phyloP scores from a whole-genome alignment of 2,113 vertebrate species.

The Neofelis nebulosa region DNA sequence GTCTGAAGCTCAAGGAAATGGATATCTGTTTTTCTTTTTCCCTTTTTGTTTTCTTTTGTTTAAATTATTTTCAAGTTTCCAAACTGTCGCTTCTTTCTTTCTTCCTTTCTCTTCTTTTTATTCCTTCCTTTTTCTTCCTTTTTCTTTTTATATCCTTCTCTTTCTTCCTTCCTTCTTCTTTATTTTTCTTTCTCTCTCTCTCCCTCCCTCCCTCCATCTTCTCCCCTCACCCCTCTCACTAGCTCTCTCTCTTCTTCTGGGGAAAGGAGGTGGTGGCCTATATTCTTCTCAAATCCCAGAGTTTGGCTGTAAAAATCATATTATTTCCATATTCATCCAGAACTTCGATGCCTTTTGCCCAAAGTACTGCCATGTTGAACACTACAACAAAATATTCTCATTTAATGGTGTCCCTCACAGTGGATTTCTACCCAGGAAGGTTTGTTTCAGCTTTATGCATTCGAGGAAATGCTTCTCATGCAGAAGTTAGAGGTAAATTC shows the following conservation, averaged over 20 bases:
- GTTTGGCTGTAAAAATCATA: background rate
- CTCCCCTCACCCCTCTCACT: background rate
- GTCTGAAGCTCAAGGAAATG: background rate
- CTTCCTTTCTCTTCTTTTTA: background rate
- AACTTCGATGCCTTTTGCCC: background rate
- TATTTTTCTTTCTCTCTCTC: background rate
- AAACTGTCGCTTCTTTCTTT: background rate
- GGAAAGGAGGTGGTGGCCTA: background rate
- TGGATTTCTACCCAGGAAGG: background rate
- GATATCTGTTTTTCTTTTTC: background rate
- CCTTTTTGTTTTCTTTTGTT: background rate
- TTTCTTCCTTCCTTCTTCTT: too few species aligned
- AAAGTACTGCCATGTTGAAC: too few species aligned
- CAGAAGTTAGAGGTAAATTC: background rate
- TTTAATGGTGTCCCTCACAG: background rate
- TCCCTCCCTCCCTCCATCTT: too few species aligned
- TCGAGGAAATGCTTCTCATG: background rate
- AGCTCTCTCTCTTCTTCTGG: background rate
- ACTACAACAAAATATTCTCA: background rate
- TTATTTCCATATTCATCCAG: background rate
- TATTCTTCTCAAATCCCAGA: background rate
- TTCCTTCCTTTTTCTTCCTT: background rate
- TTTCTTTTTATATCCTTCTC: background rate
- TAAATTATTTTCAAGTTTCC: background rate
- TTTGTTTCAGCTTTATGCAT: background rate